A percentile compares a stretch with the other conserved stretches of the same genome.
Conservation (phyloP, 2,113 vertebrate species). For the Gallinago paraguaiae region DNA sequence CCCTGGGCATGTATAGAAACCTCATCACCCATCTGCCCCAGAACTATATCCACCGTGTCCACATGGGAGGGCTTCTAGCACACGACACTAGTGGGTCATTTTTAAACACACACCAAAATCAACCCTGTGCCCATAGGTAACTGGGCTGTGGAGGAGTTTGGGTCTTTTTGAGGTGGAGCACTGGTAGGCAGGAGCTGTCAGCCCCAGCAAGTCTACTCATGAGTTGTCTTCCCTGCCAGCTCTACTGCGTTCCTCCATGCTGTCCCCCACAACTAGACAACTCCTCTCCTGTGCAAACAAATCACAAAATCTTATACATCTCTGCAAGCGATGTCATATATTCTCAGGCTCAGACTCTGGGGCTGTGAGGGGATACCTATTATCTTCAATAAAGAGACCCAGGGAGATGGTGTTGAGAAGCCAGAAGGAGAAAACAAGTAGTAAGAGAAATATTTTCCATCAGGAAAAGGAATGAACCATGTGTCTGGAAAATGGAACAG, state of each 20-base stretch:
- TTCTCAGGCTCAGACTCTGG: not conserved
- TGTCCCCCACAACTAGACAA: no score
- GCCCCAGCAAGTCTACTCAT: not conserved
- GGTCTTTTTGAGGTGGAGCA: not conserved
- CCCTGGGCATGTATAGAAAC: not conserved
- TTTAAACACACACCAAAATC: not conserved
- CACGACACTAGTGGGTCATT: not conserved
- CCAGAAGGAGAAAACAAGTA: not conserved
- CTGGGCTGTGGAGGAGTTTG: not conserved
- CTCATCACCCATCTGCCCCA: not conserved
- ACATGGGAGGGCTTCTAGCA: not conserved
- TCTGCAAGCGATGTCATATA: not conserved
- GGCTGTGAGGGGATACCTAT: accelerated
- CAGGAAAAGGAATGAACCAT: not conserved
- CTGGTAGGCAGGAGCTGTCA: not conserved
- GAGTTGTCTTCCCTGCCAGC: not conserved
- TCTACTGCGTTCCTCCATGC: not conserved
- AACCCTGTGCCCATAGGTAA: not conserved
- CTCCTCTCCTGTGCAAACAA: not conserved
- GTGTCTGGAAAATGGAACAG: not conserved
- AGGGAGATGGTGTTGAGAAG: not conserved
- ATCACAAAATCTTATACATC: not conserved
- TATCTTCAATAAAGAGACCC: not conserved
- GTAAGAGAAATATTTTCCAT: not conserved
- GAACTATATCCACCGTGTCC: not conserved